phyloP scores from a whole-genome alignment of 2,797 vertebrate species.

The Siniperca scherzeri region DNA sequence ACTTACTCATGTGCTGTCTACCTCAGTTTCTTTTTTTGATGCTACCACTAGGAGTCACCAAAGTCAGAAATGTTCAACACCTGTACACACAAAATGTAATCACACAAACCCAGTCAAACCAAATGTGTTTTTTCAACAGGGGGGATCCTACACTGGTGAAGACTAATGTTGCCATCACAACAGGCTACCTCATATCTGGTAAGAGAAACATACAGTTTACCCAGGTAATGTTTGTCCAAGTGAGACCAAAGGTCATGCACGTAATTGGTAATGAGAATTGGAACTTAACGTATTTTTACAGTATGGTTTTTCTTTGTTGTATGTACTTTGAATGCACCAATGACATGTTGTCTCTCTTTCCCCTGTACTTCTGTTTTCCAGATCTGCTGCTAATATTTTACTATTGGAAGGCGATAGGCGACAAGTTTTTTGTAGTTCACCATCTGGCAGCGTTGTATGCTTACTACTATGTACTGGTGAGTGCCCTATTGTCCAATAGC shows the following conservation, averaged over 20 bases:
- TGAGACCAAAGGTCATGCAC: background rate
- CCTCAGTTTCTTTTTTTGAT: background rate
- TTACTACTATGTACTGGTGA: conserved; percentile 98
- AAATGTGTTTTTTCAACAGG: conserved; percentile 83
- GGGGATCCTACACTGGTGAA: conserved; percentile 93
- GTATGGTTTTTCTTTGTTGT: background rate
- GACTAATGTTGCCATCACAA: conserved; percentile 94
- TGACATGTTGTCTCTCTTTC: conserved; percentile 37
- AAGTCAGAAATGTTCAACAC: background rate
- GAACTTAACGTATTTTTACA: background rate
- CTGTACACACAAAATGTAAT: background rate
- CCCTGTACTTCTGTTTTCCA: conserved; percentile 78
- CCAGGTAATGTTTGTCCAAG: background rate
- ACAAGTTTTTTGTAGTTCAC: conserved; percentile 97
- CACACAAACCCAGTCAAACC: conserved; percentile 13
- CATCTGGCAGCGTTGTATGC: conserved; percentile 95
- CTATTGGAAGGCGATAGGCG: conserved; percentile 98
- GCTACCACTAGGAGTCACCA: background rate
- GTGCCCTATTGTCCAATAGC: conserved; percentile 88
- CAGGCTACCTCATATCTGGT: conserved; percentile 99
- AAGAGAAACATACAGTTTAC: conserved; percentile 65
- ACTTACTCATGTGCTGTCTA: no score
- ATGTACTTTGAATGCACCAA: background rate
- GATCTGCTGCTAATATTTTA: conserved; percentile 97
- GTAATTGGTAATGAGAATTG: background rate